Percentiles rank a stretch among this genome's conserved stretches.
Conservation (phyloP, 23 tunicate genomes). For the Styela plicata region DNA sequence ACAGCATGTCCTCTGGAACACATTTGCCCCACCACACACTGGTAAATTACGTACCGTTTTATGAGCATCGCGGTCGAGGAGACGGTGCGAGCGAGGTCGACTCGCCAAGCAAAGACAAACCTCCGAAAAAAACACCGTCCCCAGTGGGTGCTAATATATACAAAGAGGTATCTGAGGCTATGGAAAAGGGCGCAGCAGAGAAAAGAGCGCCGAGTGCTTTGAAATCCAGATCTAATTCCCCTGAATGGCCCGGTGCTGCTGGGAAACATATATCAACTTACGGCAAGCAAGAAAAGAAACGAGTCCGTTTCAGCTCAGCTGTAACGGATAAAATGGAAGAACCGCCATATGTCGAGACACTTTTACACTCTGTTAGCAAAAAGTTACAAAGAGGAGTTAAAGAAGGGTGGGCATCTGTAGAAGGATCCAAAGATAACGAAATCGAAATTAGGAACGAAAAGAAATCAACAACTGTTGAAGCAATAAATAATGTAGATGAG, state of each 20-base stretch:
- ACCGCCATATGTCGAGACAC: slow-evolving; percentile 66
- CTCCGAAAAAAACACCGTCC: background rate
- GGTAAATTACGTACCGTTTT: slow-evolving; percentile 75
- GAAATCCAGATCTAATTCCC: slow-evolving; percentile 10
- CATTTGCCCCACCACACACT: slow-evolving; percentile 32
- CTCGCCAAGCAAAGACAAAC: background rate
- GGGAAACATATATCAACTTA: background rate
- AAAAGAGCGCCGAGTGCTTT: background rate
- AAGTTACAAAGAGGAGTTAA: slow-evolving; percentile 35
- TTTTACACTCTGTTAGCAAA: slow-evolving; percentile 31
- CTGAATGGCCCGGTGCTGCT: slow-evolving; percentile 29
- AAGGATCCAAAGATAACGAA: background rate
- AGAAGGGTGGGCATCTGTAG: slow-evolving; percentile 15
- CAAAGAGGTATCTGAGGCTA: background rate
- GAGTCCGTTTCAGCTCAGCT: slow-evolving; percentile 74
- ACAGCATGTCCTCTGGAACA: background rate
- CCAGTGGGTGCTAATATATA: background rate
- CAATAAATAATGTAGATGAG: background rate
- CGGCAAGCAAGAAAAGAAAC: slow-evolving; percentile 27
- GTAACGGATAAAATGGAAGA: slow-evolving; percentile 65
- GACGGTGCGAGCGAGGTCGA: slow-evolving; percentile 69
- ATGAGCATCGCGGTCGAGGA: slow-evolving; percentile 50
- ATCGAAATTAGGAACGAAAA: background rate
- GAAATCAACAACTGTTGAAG: slow-evolving; percentile 13
- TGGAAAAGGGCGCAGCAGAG: background rate